Evolutionary conservation across 1,140 invertebrate species (phyloP).

Genomic region (Phenacoccus solenopsis): DNA sequence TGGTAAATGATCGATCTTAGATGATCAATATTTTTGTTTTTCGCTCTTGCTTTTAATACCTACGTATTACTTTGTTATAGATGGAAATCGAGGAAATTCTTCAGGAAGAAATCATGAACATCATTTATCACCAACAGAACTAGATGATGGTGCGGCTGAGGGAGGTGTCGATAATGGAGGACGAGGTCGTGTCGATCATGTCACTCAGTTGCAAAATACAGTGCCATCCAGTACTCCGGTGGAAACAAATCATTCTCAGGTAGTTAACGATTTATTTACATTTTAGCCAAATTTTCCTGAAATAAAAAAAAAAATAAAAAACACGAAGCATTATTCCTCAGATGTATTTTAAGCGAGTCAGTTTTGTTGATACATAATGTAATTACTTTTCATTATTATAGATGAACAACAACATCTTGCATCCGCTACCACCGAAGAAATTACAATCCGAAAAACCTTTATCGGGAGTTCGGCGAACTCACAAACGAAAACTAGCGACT

Average conservation of each 20-base stretch:
- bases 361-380: no score
- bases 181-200: slow-evolving; percentile 39
- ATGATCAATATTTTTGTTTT: neutral
- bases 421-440: slow-evolving; percentile 25
- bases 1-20: no score
- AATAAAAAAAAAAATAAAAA: no score
- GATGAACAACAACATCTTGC: slow-evolving; percentile 21
- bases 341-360: no score
- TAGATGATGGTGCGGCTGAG: slow-evolving; percentile 40
- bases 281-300: no score
- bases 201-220: slow-evolving; percentile 32
- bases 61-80: neutral
- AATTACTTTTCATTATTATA: neutral
- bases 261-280: no score
- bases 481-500: slow-evolving; percentile 39
- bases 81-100: slow-evolving; percentile 20
- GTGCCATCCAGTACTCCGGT: neutral
- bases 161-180: slow-evolving; percentile 39
- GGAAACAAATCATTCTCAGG: neutral
- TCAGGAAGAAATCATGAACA: slow-evolving; percentile 32
- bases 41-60: neutral
- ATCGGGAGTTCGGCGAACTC: slow-evolving; percentile 30
- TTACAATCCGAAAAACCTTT: slow-evolving; percentile 9
- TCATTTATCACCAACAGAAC: slow-evolving; percentile 38
- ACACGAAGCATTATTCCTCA: no score